Conservation (phyloP, 2,797 vertebrate genomes). For the Ctenochaetus hawaiiensis region DNA sequence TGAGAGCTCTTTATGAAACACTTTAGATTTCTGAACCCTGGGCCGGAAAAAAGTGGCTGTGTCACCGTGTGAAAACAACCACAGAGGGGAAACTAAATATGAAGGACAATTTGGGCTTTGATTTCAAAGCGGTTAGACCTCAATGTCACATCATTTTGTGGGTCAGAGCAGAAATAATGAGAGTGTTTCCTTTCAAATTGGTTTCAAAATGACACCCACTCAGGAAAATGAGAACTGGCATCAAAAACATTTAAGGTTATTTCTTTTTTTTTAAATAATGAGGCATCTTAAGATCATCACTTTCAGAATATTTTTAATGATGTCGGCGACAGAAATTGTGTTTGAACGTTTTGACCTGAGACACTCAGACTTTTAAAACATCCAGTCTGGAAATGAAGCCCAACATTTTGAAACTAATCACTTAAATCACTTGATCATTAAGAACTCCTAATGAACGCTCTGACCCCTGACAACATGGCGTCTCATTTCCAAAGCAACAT, state of each 20-base stretch:
- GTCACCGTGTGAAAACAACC: neutral
- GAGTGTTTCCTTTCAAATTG: conserved; percentile 20
- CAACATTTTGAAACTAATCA: neutral
- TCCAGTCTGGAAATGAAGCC: no score
- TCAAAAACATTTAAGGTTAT: neutral
- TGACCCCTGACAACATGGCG: neutral
- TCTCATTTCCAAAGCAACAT: neutral
- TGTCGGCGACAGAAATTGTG: conserved; percentile 11
- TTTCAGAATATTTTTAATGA: conserved; percentile 1
- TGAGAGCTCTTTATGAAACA: neutral
- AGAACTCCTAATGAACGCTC: neutral
- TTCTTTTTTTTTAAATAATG: neutral
- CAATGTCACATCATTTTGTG: neutral
- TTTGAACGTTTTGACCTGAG: conserved; percentile 10
- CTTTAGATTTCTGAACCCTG: conserved; percentile 8
- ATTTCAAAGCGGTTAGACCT: conserved; percentile 4
- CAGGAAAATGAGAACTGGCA: neutral
- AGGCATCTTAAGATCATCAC: conserved; percentile 13
- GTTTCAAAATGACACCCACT: conserved; percentile 29
- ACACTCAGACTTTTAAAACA: no score
- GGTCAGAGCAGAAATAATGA: conserved; percentile 19
- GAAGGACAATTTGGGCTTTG: neutral
- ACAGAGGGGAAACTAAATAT: no score
- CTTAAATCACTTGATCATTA: neutral
- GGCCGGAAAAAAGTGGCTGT: neutral